Evolutionary conservation across 2,888 invertebrate species (phyloP).

Genomic region (Yponomeuta cagnagella): DNA sequence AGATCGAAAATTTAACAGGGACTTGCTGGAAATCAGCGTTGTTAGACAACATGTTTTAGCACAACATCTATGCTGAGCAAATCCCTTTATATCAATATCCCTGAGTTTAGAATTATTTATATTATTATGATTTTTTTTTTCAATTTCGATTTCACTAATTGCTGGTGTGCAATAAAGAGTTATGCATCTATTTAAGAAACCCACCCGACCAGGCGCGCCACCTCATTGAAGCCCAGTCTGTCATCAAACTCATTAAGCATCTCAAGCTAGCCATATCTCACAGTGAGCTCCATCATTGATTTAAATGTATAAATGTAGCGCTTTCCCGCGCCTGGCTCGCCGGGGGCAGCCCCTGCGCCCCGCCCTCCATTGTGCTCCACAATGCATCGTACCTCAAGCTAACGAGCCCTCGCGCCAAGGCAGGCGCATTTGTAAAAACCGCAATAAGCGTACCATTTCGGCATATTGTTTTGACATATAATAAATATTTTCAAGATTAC

Average conservation of each 20-base stretch:
- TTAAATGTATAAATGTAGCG: constrained; percentile 55
- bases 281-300: constrained; percentile 47
- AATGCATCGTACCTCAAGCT: constrained; percentile 71
- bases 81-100: too few relatives aligned
- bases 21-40: too few relatives aligned
- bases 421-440: constrained; percentile 74
- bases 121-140: too few relatives aligned
- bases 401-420: constrained; percentile 70
- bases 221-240: neutral
- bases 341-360: constrained; percentile 37
- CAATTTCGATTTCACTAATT: too few relatives aligned
- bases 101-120: too few relatives aligned
- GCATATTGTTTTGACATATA: constrained; percentile 76
- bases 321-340: constrained; percentile 35
- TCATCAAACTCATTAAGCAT: neutral
- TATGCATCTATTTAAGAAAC: neutral
- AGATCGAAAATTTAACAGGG: too few relatives aligned
- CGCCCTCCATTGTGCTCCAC: constrained; percentile 69
- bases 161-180: too few relatives aligned
- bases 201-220: neutral
- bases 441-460: constrained; percentile 72
- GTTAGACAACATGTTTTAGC: too few relatives aligned
- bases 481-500: constrained; percentile 74
- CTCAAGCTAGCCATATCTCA: neutral
- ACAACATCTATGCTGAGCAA: too few relatives aligned